Evolutionary conservation across 2,113 vertebrate species (phyloP).

Genomic region (Pygoscelis antarcticus): DNA sequence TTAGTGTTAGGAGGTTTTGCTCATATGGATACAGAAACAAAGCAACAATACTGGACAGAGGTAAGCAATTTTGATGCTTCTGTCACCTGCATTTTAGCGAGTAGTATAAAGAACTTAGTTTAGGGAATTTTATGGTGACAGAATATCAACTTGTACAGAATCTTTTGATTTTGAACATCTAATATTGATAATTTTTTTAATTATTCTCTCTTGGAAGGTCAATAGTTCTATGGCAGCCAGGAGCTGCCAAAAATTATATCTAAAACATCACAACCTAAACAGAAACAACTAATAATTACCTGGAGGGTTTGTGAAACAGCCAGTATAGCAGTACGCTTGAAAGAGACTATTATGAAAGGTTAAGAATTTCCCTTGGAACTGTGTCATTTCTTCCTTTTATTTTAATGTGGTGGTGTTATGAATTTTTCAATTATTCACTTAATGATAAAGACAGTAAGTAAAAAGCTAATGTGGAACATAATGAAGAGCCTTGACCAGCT

Average conservation of each 20-base stretch:
- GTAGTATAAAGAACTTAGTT: background rate
- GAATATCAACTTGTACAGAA: background rate
- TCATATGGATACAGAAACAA: conserved; percentile 97
- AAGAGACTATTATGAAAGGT: background rate
- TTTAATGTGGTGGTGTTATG: background rate
- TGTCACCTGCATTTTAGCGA: background rate
- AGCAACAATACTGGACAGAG: conserved; percentile 99
- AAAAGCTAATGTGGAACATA: background rate
- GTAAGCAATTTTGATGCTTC: conserved; percentile 68
- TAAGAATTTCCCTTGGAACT: background rate
- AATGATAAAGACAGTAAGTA: background rate
- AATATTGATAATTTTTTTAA: background rate
- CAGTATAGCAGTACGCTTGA: background rate
- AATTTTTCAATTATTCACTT: background rate
- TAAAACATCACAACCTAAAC: background rate
- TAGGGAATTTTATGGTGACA: background rate
- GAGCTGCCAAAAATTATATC: background rate
- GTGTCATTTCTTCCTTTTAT: background rate
- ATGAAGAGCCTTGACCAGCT: background rate
- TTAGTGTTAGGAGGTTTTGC: conserved; percentile 96
- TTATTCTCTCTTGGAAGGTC: background rate
- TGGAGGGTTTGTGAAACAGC: background rate
- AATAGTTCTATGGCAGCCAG: background rate
- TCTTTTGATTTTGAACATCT: background rate
- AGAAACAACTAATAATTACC: background rate